phyloP scores from a whole-genome alignment of 2,113 vertebrate species.

The Ranitomeya imitator region DNA sequence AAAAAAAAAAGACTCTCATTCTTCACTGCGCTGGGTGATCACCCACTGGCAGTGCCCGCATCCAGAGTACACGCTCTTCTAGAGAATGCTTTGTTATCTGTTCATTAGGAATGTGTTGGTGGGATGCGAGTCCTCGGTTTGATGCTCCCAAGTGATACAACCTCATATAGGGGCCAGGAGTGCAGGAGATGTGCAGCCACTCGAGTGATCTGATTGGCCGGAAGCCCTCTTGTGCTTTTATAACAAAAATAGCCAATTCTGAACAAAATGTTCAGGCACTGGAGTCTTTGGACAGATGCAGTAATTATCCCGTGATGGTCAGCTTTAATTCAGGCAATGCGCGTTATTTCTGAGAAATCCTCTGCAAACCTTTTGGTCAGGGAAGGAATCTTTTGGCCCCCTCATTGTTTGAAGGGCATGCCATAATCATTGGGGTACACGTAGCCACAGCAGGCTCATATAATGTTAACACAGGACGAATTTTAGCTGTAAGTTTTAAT shows the following conservation, averaged over 20 bases:
- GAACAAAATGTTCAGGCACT: constrained; percentile 44
- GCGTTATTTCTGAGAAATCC: constrained; percentile 35
- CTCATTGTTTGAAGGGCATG: background rate
- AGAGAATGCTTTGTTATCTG: background rate
- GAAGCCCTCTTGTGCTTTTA: constrained; percentile 39
- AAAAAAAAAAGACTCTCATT: background rate
- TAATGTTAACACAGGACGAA: background rate
- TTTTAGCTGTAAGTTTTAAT: background rate
- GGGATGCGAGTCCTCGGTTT: constrained; percentile 37
- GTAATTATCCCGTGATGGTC: constrained; percentile 49
- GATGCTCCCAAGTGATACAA: constrained; percentile 36
- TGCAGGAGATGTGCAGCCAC: constrained; percentile 58
- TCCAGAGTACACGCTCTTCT: constrained; percentile 28
- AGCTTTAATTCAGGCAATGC: constrained; percentile 38
- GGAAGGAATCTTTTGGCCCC: background rate
- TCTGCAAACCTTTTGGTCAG: constrained; percentile 33
- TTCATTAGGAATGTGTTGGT: constrained; percentile 19
- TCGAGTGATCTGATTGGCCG: constrained; percentile 48
- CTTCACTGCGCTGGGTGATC: background rate
- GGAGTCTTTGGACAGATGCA: constrained; percentile 44
- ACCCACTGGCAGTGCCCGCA: background rate
- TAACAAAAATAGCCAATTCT: constrained; percentile 27
- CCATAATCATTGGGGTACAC: background rate
- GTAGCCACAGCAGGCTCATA: background rate
- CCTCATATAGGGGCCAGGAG: constrained; percentile 29